Evolutionary conservation across 2,888 invertebrate species (phyloP).

Genomic region (Tetheella fluctuosa): DNA sequence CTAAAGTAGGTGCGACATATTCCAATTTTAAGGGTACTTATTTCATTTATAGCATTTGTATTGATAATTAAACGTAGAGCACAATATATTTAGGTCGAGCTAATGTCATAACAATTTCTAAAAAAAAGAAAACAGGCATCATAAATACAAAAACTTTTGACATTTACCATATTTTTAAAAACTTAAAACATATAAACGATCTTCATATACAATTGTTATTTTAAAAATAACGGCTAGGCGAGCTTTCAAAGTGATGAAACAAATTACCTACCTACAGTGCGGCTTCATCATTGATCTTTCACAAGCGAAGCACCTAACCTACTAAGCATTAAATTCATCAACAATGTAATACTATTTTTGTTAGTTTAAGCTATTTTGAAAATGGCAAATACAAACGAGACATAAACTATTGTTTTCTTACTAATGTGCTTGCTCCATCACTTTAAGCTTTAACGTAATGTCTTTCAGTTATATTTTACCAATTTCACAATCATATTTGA

Average conservation of each 20-base stretch:
- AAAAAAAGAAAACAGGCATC: too few species aligned
- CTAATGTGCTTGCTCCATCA: not conserved
- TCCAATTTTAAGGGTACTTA: too few species aligned
- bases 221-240: slow-evolving; percentile 28
- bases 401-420: slow-evolving; percentile 1
- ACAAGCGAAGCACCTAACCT: not conserved
- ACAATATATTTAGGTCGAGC: too few species aligned
- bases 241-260: slow-evolving; percentile 24
- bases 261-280: not conserved
- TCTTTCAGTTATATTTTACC: not conserved
- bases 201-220: slow-evolving; percentile 25
- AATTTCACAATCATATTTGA: not conserved
- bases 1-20: slow-evolving; percentile 25
- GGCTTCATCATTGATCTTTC: not conserved
- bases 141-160: not conserved
- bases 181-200: not conserved
- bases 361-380: slow-evolving; percentile 1
- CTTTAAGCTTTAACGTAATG: not conserved
- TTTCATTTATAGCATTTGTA: too few species aligned
- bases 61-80: too few species aligned
- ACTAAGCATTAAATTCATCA: not conserved
- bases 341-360: not conserved
- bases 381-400: not conserved
- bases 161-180: not conserved
- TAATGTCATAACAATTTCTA: too few species aligned